phyloP scores from a whole-genome alignment of 2,888 invertebrate species.

The Macropis europaea region DNA sequence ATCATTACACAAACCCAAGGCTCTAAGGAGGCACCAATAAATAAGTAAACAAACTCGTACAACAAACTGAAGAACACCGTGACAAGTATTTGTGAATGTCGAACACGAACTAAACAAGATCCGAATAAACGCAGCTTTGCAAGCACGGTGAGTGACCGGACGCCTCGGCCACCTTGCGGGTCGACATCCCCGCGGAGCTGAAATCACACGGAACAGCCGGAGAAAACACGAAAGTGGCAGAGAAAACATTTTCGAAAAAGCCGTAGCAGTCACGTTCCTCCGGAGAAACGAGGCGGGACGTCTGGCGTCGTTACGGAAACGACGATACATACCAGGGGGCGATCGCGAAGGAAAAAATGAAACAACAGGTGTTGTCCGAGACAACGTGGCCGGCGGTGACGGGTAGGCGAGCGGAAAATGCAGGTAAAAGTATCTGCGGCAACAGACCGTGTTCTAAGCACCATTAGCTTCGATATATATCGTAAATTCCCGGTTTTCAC shows the following conservation, averaged over 20 bases:
- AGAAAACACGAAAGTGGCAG: not conserved
- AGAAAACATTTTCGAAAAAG: not conserved
- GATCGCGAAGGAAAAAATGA: constrained; percentile 48
- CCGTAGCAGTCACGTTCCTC: constrained; percentile 3
- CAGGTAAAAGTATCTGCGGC: not conserved
- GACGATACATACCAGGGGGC: constrained; percentile 29
- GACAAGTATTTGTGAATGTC: no score
- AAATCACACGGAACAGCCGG: no score
- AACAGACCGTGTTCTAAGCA: not conserved
- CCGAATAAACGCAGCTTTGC: no score
- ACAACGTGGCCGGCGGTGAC: constrained; percentile 8
- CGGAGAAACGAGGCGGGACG: not conserved
- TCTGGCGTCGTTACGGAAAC: constrained; percentile 39
- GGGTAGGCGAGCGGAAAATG: constrained; percentile 7
- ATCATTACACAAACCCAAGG: no score
- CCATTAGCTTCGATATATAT: not conserved
- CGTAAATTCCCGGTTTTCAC: constrained; percentile 11
- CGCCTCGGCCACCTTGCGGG: no score
- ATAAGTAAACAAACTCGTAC: no score
- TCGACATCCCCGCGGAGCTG: no score
- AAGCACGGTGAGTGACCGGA: no score
- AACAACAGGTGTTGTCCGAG: constrained; percentile 52
- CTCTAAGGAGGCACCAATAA: no score
- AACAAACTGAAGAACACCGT: no score
- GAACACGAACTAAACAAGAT: no score